Percentiles rank a stretch among this genome's conserved stretches.
These are phyloP conservation scores for Lithobates sylvaticus DNA, from an alignment of 2,797 vertebrate genomes.

Conservation along the genomic window DNA sequence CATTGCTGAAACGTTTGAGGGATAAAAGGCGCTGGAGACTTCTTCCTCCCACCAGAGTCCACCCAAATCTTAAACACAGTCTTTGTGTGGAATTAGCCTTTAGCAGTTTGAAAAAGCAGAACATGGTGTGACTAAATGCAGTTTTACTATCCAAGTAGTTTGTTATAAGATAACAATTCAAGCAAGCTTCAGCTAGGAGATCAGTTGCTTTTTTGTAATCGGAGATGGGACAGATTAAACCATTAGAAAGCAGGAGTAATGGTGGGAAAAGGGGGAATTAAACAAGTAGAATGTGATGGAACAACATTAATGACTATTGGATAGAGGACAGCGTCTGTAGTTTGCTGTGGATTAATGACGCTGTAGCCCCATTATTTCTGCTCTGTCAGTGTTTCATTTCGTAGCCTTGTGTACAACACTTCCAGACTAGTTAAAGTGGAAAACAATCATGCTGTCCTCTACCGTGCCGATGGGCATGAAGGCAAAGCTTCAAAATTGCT, in stretches of 20 bases:
- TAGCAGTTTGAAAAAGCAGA: neutral
- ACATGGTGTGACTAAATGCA: neutral
- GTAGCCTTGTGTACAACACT: neutral
- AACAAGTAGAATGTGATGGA: neutral
- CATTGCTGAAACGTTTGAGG: too few species aligned
- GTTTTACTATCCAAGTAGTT: neutral
- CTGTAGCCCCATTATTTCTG: neutral
- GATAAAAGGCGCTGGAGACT: too few species aligned
- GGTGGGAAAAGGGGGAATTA: neutral
- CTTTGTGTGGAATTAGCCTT: neutral
- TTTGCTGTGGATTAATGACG: neutral
- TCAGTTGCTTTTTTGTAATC: neutral
- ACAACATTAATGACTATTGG: neutral
- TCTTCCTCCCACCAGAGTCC: too few species aligned
- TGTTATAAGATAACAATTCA: neutral
- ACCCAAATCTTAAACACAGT: too few species aligned
- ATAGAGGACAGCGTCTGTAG: neutral
- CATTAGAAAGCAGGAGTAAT: neutral
- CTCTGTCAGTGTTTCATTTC: constrained; percentile 1
- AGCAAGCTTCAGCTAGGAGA: neutral
- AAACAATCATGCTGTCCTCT: neutral
- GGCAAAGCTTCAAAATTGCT: neutral
- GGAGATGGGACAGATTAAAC: neutral
- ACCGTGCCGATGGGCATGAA: too few species aligned
- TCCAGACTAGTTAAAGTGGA: neutral